These are phyloP conservation scores for Sturnus vulgaris DNA, from an alignment of 2,113 vertebrate genomes.

Conservation along the genomic window DNA sequence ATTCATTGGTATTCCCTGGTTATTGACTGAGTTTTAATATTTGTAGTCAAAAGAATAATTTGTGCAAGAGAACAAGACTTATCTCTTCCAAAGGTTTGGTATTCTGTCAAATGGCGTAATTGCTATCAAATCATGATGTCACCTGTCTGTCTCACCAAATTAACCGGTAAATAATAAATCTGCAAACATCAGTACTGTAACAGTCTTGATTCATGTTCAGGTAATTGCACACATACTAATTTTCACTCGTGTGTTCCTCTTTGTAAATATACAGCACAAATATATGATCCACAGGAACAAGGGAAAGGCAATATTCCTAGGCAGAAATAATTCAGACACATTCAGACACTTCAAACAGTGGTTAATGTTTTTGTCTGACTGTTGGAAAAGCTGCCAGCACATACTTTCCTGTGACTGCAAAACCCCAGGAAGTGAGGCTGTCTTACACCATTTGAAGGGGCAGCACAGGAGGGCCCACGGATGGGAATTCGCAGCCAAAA, in stretches of 20 bases:
- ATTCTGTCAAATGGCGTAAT: neutral
- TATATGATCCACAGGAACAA: neutral
- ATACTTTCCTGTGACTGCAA: neutral
- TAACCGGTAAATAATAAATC: neutral
- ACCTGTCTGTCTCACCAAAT: neutral
- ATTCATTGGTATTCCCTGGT: neutral
- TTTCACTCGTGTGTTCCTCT: neutral
- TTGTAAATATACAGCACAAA: neutral
- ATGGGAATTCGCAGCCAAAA: neutral
- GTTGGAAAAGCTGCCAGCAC: neutral
- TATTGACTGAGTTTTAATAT: neutral
- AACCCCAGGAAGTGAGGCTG: neutral
- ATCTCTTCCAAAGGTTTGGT: neutral
- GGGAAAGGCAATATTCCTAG: neutral
- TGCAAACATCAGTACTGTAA: neutral
- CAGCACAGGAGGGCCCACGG: neutral
- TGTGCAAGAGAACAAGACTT: neutral
- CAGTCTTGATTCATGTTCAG: neutral
- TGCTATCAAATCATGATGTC: neutral
- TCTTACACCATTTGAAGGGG: neutral
- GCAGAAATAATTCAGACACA: neutral
- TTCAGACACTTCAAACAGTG: neutral
- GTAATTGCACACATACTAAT: neutral
- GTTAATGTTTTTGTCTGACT: neutral
- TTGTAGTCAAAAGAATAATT: neutral